These are phyloP conservation scores for Cyphomyrus discorhynchus DNA, from an alignment of 2,113 vertebrate genomes.

Conservation along the genomic window DNA sequence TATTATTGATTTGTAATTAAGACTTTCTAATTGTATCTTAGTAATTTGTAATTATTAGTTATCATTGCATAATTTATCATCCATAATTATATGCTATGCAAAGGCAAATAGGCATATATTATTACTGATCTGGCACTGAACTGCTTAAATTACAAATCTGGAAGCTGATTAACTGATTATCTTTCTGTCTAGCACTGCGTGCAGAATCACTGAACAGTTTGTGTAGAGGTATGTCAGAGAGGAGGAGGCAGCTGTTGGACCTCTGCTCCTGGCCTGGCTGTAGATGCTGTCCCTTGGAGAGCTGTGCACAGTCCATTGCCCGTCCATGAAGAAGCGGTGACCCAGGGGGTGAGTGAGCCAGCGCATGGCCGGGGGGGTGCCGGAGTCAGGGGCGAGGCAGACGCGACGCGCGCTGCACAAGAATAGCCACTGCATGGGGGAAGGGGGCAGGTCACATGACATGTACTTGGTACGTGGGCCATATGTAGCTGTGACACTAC, in stretches of 20 bases:
- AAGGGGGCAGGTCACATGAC: neutral
- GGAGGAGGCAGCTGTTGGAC: slow-evolving; percentile 46
- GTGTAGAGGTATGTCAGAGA: neutral
- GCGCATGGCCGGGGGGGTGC: slow-evolving; percentile 80
- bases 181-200: neutral
- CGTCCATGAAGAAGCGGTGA: slow-evolving; percentile 90
- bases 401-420: slow-evolving; percentile 84
- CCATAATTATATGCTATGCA: neutral
- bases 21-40: neutral
- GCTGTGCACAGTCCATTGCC: slow-evolving; percentile 83
- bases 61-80: neutral
- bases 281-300: slow-evolving; percentile 80
- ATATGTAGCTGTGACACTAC: neutral
- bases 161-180: neutral
- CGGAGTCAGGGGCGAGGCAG: slow-evolving; percentile 78
- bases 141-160: neutral
- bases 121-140: neutral
- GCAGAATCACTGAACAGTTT: neutral
- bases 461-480: neutral
- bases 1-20: neutral
- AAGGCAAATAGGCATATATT: neutral
- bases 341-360: slow-evolving; percentile 94
- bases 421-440: slow-evolving; percentile 72
- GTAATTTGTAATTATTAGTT: neutral
- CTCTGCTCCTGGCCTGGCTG: slow-evolving; percentile 79